Base-by-base conservation (phyloP, 35 echinoderm and acorn worm genomes). In the Amphiura filiformis region DNA sequence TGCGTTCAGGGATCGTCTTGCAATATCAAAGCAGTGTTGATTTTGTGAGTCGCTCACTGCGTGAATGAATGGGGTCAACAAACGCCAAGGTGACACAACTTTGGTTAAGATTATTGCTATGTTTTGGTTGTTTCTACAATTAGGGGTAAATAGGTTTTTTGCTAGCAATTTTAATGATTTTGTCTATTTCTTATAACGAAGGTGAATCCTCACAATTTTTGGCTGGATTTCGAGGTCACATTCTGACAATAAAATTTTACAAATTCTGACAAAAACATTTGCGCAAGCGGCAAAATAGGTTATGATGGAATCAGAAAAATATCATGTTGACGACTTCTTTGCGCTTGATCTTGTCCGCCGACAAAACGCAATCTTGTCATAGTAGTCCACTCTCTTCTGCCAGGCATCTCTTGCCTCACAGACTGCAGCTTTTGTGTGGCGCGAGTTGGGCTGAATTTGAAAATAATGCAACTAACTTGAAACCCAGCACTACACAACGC, bases 31-130 rank as follows among this genome's bases (percentile, higher is more conserved):
- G 15, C 28, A 70, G 17, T 70, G 61, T 23, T 5, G 9, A 18
- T 7, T 70, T 18, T 70, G 61, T n/a, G 15, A 70, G 15, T 23
- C 7, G 15, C 61, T 15, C 28, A 70, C 61, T 70, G 61, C 61
- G 61, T 70, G 61, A 70, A 70, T 70, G 61, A 70, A 70, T 70
- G 61, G 61, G 61, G 61, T 70, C 61, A 70, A 70, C 61, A 70
- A 70, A 70, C 61, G 61, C 61, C 61, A 70, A 70, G 61, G 61
- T 70, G 61, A n/a, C 9, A 26, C 28, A 18, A 70, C 11, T 70
- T 70, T 70, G 15, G 61, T 5, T 30, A 2, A 70, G 61, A 13
- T 70, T 70, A 2, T 70, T 70, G 61, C 26, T 2, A 5, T n/a
- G n/a, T n/a, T n/a, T n/a, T n/a, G n/a, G n/a, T n/a, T n/a, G n/a